These are phyloP conservation scores for Cyanoderma ruficeps DNA, from an alignment of 2,113 vertebrate genomes.

Conservation along the genomic window DNA sequence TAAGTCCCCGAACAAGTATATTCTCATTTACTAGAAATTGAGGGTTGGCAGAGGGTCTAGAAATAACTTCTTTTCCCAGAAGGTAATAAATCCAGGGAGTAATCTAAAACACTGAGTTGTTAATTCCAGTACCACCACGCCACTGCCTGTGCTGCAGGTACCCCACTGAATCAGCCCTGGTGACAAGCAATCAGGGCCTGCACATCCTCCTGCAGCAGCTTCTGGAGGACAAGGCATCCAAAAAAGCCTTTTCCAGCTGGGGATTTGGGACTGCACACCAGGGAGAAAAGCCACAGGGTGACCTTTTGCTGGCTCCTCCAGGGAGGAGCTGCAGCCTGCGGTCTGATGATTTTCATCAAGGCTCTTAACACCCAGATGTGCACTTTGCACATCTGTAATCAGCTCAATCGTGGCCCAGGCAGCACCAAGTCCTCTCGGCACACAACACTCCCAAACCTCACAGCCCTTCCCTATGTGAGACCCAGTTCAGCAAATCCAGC, in stretches of 20 bases:
- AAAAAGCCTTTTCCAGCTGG: neutral
- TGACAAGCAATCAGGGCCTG: neutral
- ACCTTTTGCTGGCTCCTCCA: neutral
- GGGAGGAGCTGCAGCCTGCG: neutral
- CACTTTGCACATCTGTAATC: neutral
- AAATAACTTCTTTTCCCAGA: conserved; percentile 69
- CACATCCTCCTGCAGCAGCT: neutral
- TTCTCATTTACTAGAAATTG: conserved; percentile 69
- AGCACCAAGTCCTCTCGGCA: neutral
- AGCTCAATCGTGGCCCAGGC: neutral
- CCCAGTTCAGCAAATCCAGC: neutral
- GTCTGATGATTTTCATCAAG: neutral
- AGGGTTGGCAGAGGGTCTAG: conserved; percentile 63
- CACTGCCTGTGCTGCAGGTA: neutral
- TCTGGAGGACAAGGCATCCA: neutral
- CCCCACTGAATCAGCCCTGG: neutral
- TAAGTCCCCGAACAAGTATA: conserved; percentile 57
- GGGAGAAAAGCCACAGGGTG: neutral
- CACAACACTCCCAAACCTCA: neutral
- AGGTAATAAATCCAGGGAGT: conserved; percentile 66
- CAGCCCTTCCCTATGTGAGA: neutral
- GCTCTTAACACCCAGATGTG: neutral
- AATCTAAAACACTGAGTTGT: conserved; percentile 45
- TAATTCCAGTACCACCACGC: conserved; percentile 45
- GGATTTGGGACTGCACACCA: neutral